These are phyloP conservation scores for Cepaea nemoralis DNA, from an alignment of 1,140 invertebrate species.

Conservation along the genomic window DNA sequence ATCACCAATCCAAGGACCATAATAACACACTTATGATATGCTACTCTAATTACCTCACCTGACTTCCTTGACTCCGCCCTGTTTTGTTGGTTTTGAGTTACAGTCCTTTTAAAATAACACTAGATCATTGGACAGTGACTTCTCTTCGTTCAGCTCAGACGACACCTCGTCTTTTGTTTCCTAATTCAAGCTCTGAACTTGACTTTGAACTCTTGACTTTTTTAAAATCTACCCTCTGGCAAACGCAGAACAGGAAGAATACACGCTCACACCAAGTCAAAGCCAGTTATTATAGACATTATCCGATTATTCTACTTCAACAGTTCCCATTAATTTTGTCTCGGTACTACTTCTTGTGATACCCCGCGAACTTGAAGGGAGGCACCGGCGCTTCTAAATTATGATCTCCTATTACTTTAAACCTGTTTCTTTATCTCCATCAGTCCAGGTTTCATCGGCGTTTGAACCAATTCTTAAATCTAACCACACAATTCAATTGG, in stretches of 20 bases:
- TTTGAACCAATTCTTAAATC: slow-evolving; percentile 1
- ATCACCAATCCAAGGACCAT: no score
- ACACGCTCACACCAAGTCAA: neutral
- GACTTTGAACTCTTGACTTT: no score
- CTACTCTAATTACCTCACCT: no score
- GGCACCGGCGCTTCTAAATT: neutral
- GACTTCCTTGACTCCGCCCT: no score
- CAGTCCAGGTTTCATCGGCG: neutral
- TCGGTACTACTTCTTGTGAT: neutral
- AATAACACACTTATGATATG: no score
- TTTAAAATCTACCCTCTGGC: neutral
- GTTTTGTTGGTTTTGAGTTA: no score
- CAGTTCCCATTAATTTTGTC: neutral
- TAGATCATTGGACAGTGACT: no score
- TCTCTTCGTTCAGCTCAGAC: no score
- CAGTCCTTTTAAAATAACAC: no score
- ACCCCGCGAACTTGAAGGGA: neutral
- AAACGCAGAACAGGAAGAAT: neutral
- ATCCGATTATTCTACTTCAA: neutral
- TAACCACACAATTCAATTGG: neutral
- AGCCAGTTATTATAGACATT: neutral
- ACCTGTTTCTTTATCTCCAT: neutral
- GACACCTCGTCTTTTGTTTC: no score
- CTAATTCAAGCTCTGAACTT: no score
- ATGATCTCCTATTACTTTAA: neutral